Base-by-base conservation (phyloP, 2,888 invertebrate species). In the Drosophila suboccidentalis region DNA sequence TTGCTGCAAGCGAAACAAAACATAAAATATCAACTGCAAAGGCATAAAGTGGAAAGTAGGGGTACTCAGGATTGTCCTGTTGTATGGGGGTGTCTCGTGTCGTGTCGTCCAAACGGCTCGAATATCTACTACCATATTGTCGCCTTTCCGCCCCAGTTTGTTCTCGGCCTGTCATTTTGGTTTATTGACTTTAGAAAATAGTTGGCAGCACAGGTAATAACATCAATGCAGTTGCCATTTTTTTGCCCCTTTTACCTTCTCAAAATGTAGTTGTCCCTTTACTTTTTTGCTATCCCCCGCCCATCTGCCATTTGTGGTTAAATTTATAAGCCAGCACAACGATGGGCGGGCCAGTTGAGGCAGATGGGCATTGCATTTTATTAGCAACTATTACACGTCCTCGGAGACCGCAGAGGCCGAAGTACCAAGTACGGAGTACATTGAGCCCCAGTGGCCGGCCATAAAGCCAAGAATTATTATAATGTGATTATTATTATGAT, bases 401-500 rank as follows among this genome's bases (percentile, higher is more conserved):
- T 67, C 67, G 63, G 69, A 71, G 61, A 51, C 63, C 55, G 61
- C 65, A 41, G 43, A 59, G 64, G 43, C 64, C 51, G 58, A 11
- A 44, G 15, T 22, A 39, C 32, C 29, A 29, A 8, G 8, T 26
- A 10, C 1, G 43, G 17, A n/a, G 47, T 38, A 36, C 49, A 59
- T n/a, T 22, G 61, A 38, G 38, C 55, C 55, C 51, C 72, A 65
- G 51, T 55, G 55, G 57, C 38, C 62, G 80, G 63, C 65, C 89
- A 88, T 82, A 90, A 89, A 87, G 85, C 76, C 75, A 84, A 81
- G 89, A 87, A 89, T 87, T 87, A 87, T 87, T 87, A 90, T 87
- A 90, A 87, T 87, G 87, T 90, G 87, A 90, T 89, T 87, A 87
- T 87, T 87, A 87, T 87, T 89, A 87, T 90, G 90, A 87, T 87